Conservation (phyloP, 2,113 vertebrate genomes). For the Hepsetus odoe region DNA sequence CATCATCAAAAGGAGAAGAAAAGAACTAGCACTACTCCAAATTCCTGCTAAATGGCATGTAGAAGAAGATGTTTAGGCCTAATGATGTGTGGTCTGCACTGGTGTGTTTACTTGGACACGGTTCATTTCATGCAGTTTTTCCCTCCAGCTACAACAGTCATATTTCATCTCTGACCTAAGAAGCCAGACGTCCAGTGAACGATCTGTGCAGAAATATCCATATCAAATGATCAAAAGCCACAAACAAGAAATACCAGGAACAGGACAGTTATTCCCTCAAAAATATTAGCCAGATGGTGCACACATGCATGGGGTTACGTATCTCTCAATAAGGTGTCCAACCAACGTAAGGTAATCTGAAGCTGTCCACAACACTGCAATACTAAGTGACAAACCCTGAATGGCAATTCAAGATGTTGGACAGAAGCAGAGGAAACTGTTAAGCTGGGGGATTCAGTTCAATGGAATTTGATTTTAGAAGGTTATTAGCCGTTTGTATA, state of each 20-base stretch:
- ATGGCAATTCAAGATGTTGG: slow-evolving; percentile 64
- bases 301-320: slow-evolving; percentile 53
- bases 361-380: slow-evolving; percentile 24
- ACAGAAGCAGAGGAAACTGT: slow-evolving; percentile 42
- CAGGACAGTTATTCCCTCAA: slow-evolving; percentile 38
- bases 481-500: slow-evolving; percentile 41
- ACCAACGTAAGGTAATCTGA: slow-evolving; percentile 47
- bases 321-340: slow-evolving; percentile 52
- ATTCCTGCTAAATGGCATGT: background rate
- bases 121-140: background rate
- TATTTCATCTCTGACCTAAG: slow-evolving; percentile 18
- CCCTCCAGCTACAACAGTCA: background rate
- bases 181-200: slow-evolving; percentile 23
- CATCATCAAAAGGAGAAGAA: background rate
- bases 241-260: slow-evolving; percentile 51
- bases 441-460: slow-evolving; percentile 33
- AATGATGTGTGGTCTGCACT: slow-evolving; percentile 12
- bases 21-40: background rate
- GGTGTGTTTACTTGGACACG: slow-evolving; percentile 7
- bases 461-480: slow-evolving; percentile 51
- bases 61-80: background rate
- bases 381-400: slow-evolving; percentile 45
- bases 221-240: slow-evolving; percentile 50
- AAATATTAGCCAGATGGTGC: slow-evolving; percentile 64
- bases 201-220: slow-evolving; percentile 30